Evolutionary conservation across 2,113 vertebrate species (phyloP).

Genomic region (Catagonus wagneri): DNA sequence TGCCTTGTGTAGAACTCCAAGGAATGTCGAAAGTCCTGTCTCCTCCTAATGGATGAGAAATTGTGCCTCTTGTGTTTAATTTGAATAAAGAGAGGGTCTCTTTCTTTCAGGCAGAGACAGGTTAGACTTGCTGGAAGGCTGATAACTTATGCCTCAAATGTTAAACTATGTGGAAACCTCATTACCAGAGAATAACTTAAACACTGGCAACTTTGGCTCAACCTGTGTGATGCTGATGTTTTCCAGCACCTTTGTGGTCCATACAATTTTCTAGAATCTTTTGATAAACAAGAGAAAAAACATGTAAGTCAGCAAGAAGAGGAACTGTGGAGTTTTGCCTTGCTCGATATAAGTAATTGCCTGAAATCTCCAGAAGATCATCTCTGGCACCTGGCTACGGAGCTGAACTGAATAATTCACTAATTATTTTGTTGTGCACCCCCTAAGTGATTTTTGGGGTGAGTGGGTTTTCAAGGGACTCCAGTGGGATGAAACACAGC

Average conservation of each 20-base stretch:
- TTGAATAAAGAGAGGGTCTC: constrained; percentile 24
- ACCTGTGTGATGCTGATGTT: constrained; percentile 52
- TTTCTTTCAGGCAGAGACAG: not conserved
- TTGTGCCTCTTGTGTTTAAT: not conserved
- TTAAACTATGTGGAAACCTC: constrained; percentile 39
- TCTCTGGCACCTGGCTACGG: constrained; percentile 58
- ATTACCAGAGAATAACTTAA: constrained; percentile 60
- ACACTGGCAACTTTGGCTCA: constrained; percentile 12
- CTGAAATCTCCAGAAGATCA: constrained; percentile 29
- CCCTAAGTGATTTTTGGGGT: constrained; percentile 24
- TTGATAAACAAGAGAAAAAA: constrained; percentile 78
- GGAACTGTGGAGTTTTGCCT: constrained; percentile 16
- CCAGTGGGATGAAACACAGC: constrained; percentile 58
- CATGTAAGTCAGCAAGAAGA: constrained; percentile 18
- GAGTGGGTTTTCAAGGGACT: not conserved
- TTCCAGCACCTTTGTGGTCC: constrained; percentile 46
- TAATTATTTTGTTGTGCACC: constrained; percentile 69
- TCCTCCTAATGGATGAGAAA: not conserved
- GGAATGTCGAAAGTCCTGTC: not conserved
- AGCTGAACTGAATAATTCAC: constrained; percentile 70
- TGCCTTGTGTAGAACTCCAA: not conserved
- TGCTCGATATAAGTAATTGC: not conserved
- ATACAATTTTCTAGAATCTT: constrained; percentile 74
- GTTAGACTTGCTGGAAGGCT: constrained; percentile 27
- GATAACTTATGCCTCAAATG: constrained; percentile 32